Conservation (phyloP, 2,113 vertebrate genomes). For the Pachypanchax playfairii region DNA sequence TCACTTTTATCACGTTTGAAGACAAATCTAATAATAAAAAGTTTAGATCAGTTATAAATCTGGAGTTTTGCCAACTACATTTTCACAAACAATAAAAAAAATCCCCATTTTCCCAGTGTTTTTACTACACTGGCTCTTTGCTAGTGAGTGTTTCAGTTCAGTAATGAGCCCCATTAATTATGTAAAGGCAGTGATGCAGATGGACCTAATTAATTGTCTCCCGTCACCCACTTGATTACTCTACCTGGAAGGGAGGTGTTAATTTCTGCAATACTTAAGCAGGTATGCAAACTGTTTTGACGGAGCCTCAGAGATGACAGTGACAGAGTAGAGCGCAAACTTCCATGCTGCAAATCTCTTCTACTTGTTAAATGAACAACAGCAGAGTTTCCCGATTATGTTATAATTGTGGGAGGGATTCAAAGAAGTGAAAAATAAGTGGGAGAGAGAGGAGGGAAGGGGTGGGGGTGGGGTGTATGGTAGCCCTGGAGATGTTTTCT, state of each 20-base stretch:
- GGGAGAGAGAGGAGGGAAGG: constrained; percentile 11
- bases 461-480: constrained; percentile 10
- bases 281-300: constrained; percentile 85
- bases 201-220: constrained; percentile 87
- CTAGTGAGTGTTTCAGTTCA: constrained; percentile 50
- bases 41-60: too few species aligned
- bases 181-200: constrained; percentile 80
- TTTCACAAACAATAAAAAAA: constrained; percentile 12
- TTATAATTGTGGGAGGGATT: constrained; percentile 81
- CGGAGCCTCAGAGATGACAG: constrained; percentile 76
- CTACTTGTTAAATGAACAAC: constrained; percentile 78
- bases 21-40: too few species aligned
- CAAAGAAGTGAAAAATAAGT: constrained; percentile 41
- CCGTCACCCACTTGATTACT: constrained; percentile 83
- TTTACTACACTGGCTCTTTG: constrained; percentile 32
- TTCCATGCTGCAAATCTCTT: constrained; percentile 76
- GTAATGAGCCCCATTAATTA: constrained; percentile 87
- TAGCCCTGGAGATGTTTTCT: constrained; percentile 86
- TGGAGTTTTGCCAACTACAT: neutral
- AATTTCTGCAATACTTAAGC: constrained; percentile 84
- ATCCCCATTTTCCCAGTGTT: neutral
- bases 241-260: constrained; percentile 84
- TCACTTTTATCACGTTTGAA: too few species aligned
- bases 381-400: constrained; percentile 78
- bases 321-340: constrained; percentile 75